Percentiles rank a stretch among this genome's conserved stretches.
These are phyloP conservation scores for Ommatoiulus sabulosus DNA, from an alignment of 2,888 invertebrate species.

Conservation along the genomic window DNA sequence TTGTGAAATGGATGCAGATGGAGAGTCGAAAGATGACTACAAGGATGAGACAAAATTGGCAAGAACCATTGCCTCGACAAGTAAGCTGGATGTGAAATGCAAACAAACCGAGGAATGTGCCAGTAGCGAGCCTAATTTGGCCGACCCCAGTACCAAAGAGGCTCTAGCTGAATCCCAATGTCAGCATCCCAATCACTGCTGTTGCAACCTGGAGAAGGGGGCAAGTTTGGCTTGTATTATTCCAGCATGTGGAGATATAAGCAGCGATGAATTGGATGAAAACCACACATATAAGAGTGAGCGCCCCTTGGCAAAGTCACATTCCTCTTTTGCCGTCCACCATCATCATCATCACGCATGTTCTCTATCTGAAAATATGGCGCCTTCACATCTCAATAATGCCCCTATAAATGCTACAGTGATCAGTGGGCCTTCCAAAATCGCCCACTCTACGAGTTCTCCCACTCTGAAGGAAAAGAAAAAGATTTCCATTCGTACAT, in stretches of 20 bases:
- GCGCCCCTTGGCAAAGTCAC: conserved; percentile 56
- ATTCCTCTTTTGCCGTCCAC: conserved; percentile 58
- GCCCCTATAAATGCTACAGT: too few species aligned
- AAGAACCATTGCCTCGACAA: background rate
- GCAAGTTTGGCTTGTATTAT: conserved; percentile 11
- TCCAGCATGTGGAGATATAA: background rate
- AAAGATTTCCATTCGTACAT: conserved; percentile 65
- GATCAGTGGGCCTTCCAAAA: background rate
- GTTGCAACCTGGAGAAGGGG: background rate
- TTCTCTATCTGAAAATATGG: background rate
- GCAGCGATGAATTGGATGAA: background rate
- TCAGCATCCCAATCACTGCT: background rate
- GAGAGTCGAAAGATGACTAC: background rate
- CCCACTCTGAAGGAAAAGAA: conserved; percentile 60
- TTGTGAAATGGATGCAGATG: background rate
- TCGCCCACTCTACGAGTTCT: background rate
- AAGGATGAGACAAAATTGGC: background rate
- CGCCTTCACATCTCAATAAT: background rate
- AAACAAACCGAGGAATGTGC: conserved; percentile 58
- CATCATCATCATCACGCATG: background rate
- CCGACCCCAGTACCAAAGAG: conserved; percentile 33
- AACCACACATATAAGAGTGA: background rate
- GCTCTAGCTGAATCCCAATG: background rate
- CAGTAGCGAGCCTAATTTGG: conserved; percentile 61
- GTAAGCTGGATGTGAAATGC: conserved; percentile 29